Evolutionary conservation across 1,140 invertebrate genomes (phyloP).

Genomic region (Alviniconcha marisindica): DNA sequence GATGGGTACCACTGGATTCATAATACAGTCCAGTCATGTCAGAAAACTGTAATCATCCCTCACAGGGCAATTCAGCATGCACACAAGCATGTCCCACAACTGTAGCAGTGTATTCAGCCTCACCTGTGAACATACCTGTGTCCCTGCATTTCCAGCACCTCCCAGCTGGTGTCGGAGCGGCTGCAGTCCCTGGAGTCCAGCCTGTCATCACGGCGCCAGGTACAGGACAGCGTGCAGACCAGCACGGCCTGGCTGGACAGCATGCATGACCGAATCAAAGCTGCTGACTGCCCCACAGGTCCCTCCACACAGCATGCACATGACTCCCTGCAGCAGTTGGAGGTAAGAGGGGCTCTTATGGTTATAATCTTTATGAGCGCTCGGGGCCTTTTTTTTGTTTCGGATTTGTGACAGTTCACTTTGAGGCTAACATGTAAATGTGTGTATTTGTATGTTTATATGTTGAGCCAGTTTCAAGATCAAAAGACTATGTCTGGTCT

Average conservation of each 20-base stretch:
- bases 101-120: background rate
- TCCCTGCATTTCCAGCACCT: conserved; percentile 52
- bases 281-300: conserved; percentile 90
- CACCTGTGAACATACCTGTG: background rate
- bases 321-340: conserved; percentile 56
- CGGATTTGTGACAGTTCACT: too few species aligned
- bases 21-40: too few species aligned
- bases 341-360: conserved; percentile 65
- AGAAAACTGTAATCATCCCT: too few species aligned
- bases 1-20: too few species aligned
- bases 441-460: too few species aligned
- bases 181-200: conserved; percentile 48
- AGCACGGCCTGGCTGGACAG: conserved; percentile 53
- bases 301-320: conserved; percentile 79
- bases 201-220: conserved; percentile 50
- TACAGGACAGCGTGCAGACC: conserved; percentile 52
- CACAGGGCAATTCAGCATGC: too few species aligned
- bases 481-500: too few species aligned
- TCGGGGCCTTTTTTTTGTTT: too few species aligned
- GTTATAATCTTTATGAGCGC: too few species aligned
- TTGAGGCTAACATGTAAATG: too few species aligned
- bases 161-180: conserved; percentile 49
- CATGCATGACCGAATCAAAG: conserved; percentile 88
- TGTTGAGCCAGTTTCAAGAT: too few species aligned
- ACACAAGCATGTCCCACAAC: background rate